Base-by-base conservation (phyloP, 2,888 invertebrate genomes). In the Drosophila infuscata region DNA sequence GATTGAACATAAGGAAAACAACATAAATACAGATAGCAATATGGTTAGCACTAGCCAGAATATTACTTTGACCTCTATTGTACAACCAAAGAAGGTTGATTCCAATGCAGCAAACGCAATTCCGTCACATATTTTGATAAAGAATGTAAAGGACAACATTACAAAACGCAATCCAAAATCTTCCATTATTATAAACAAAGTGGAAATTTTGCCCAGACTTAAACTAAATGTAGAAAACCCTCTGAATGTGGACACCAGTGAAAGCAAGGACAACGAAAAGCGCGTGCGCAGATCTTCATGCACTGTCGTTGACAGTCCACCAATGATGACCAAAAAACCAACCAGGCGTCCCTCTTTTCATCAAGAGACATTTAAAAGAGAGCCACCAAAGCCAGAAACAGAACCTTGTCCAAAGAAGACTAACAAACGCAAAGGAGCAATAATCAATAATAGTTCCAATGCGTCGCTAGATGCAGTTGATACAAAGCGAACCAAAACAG, bases 171-270 rank as follows among this genome's bases (percentile, higher is more conserved):
- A 11, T 53, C 17, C 9, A n/a, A 46, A 7, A 46, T 30, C 60
- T 41, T 20, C 38, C 6, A 11, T 58, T n/a, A 5, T 61, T n/a
- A 58, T 69, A 41, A 65, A 20, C n/a, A 61, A 68, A 51, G 36
- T 69, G 7, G 48, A 69, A 25, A 30, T 51, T 17, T 51, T 77
- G 30, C 73, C 77, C 12, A 61, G 17, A 9, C 17, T 73, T 9
- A n/a, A 58, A 29, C n/a, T 57, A 7, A 20, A 46, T n/a, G 3
- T 38, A 5, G 7, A 46, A 11, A 36, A 6, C n/a, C 32, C 4
- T 25, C n/a, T 20, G 5, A 17, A 20, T 15, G 3, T 29, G 8
- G 30, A 25, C 1, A 4, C n/a, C 25, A 35, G 20, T 17, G 11
- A 17, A 46, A 7, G 2, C 46, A 15, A 9, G 20, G n/a, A 30